These are phyloP conservation scores for Chrysodeixis includens DNA, from an alignment of 2,888 invertebrate genomes.

Conservation along the genomic window DNA sequence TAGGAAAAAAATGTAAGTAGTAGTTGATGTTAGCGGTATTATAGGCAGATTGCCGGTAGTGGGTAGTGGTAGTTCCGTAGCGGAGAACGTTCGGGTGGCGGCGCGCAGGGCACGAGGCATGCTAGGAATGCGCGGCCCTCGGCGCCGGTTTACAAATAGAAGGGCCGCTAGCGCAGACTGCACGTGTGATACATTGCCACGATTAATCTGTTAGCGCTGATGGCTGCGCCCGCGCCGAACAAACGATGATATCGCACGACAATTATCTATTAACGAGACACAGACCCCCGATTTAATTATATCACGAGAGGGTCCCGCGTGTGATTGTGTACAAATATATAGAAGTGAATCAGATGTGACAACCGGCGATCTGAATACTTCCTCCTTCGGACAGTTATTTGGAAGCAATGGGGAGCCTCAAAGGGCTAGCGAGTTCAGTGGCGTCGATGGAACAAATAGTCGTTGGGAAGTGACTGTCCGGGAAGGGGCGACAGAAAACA, in stretches of 20 bases:
- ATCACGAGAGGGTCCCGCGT: slow-evolving; percentile 42
- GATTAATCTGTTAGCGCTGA: slow-evolving; percentile 85
- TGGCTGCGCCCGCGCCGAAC: slow-evolving; percentile 73
- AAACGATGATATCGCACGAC: slow-evolving; percentile 67
- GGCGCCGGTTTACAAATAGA: slow-evolving; percentile 89
- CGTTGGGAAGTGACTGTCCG: slow-evolving; percentile 55
- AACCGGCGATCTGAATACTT: slow-evolving; percentile 22
- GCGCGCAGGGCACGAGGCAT: slow-evolving; percentile 81
- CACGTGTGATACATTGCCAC: slow-evolving; percentile 86
- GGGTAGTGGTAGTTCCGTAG: slow-evolving; percentile 63
- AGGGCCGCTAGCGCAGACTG: slow-evolving; percentile 85
- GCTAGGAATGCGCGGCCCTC: slow-evolving; percentile 87
- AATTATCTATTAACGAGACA: slow-evolving; percentile 62
- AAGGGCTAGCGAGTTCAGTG: slow-evolving; percentile 24
- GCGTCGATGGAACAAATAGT: slow-evolving; percentile 23
- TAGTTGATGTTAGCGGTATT: slow-evolving; percentile 68
- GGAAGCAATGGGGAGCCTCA: slow-evolving; percentile 17
- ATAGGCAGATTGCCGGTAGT: slow-evolving; percentile 62
- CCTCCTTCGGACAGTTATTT: slow-evolving; percentile 16
- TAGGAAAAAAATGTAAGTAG: slow-evolving; percentile 60
- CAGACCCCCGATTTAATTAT: slow-evolving; percentile 46
- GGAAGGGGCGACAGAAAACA: slow-evolving; percentile 67
- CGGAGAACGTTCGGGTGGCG: slow-evolving; percentile 66
- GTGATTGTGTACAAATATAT: slow-evolving; percentile 52
- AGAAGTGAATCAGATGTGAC: slow-evolving; percentile 33